Conservation (phyloP, 2,113 vertebrate species). For the Barbus barbus region DNA sequence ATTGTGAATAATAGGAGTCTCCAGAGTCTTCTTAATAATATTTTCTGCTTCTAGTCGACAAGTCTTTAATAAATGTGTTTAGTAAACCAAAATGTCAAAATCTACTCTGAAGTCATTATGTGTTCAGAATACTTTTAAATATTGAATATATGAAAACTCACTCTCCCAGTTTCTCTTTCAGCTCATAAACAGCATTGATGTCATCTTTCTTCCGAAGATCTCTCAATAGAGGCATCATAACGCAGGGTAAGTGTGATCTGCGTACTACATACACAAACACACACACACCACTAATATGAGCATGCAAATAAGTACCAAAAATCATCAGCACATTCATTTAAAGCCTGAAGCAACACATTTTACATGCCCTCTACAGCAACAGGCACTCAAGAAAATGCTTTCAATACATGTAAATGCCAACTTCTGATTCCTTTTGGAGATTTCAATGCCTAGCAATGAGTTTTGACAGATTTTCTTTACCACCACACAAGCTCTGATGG, state of each 20-base stretch:
- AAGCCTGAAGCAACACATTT: background rate
- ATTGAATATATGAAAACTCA: constrained; percentile 61
- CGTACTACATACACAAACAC: constrained; percentile 3
- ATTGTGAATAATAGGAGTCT: background rate
- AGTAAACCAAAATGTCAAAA: background rate
- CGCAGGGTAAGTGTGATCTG: background rate
- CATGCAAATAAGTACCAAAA: background rate
- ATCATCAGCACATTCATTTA: background rate
- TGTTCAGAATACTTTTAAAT: background rate
- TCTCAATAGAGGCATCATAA: constrained; percentile 67
- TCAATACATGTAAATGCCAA: background rate
- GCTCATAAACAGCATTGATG: constrained; percentile 74
- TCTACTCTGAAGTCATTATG: background rate
- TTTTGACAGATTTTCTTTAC: too few species aligned
- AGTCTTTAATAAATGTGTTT: constrained; percentile 5
- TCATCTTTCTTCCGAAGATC: constrained; percentile 73
- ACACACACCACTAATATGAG: constrained; percentile 12
- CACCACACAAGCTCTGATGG: background rate
- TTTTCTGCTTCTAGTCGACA: background rate
- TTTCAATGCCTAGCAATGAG: constrained; percentile 23
- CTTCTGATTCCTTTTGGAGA: background rate
- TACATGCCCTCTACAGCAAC: background rate
- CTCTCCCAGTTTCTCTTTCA: constrained; percentile 78
- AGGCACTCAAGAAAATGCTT: background rate
- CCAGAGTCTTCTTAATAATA: background rate